Conservation (phyloP, 2,797 vertebrate species). For the Coreius guichenoti region DNA sequence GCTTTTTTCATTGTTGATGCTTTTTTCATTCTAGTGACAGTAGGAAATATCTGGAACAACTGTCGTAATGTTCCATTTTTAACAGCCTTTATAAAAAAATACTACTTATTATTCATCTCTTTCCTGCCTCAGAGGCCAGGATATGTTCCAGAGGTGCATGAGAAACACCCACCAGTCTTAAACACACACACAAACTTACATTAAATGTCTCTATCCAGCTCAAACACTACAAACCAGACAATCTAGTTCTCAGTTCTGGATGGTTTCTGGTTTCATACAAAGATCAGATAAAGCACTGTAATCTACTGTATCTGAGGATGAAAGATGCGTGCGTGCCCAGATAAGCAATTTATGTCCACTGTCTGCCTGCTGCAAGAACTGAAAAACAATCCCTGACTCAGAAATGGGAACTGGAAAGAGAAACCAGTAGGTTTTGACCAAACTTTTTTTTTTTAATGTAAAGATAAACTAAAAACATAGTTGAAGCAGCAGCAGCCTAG, state of each 20-base stretch:
- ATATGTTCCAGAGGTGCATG: constrained; percentile 9
- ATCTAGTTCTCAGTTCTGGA: background rate
- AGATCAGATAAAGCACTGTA: constrained; percentile 17
- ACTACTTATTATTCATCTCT: background rate
- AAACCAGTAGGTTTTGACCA: constrained; percentile 9
- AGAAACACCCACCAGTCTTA: constrained; percentile 6
- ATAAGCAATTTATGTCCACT: constrained; percentile 6
- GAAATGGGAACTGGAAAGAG: constrained; percentile 30
- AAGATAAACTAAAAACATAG: background rate
- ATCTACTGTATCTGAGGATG: constrained; percentile 15
- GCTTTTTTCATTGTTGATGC: background rate
- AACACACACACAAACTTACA: background rate
- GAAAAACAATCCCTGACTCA: constrained; percentile 16
- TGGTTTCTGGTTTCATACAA: constrained; percentile 2
- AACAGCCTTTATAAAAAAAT: background rate
- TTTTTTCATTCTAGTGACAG: background rate
- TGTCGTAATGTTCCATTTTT: background rate
- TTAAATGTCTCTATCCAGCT: background rate
- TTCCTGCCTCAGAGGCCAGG: background rate
- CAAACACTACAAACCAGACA: constrained; percentile 18
- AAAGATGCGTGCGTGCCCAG: background rate
- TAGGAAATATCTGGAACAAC: background rate
- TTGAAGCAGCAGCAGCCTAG: background rate
- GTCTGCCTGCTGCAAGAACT: constrained; percentile 12
- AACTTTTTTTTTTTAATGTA: background rate